Evolutionary conservation across 2,113 vertebrate species (phyloP).

Genomic region (Salvelinus alpinus): DNA sequence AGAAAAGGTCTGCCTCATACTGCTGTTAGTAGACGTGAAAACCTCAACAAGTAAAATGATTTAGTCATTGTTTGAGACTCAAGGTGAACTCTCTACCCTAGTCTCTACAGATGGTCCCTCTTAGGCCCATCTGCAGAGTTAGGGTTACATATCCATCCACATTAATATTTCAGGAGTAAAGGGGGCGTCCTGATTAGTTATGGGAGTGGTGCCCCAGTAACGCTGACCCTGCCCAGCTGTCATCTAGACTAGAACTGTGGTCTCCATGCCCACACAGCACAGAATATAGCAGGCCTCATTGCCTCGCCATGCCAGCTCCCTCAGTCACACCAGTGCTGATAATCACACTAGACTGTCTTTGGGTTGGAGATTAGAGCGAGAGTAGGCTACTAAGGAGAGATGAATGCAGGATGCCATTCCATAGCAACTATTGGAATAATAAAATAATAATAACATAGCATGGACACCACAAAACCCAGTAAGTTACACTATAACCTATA

Average conservation of each 20-base stretch:
- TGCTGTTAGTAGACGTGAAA: no score
- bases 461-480: neutral
- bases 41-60: no score
- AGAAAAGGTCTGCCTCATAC: no score
- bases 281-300: no score
- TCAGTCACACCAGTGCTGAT: neutral
- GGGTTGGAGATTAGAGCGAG: neutral
- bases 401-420: neutral
- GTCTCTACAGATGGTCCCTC: slow-evolving; percentile 9
- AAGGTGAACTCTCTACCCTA: neutral
- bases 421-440: neutral
- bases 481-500: neutral
- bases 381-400: neutral
- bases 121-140: slow-evolving; percentile 31
- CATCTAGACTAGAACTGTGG: slow-evolving; percentile 13
- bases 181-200: slow-evolving; percentile 30
- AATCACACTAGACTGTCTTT: neutral
- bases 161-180: slow-evolving; percentile 23
- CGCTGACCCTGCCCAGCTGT: slow-evolving; percentile 3
- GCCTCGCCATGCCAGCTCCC: no score
- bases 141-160: slow-evolving; percentile 32
- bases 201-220: slow-evolving; percentile 16
- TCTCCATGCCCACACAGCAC: neutral
- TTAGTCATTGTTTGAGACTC: slow-evolving; percentile 8
- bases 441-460: neutral